These are phyloP conservation scores for Halisarca cf. caerulea DNA, from an alignment of 37 sponge, comb jelly and placozoan genomes.

Conservation along the genomic window DNA sequence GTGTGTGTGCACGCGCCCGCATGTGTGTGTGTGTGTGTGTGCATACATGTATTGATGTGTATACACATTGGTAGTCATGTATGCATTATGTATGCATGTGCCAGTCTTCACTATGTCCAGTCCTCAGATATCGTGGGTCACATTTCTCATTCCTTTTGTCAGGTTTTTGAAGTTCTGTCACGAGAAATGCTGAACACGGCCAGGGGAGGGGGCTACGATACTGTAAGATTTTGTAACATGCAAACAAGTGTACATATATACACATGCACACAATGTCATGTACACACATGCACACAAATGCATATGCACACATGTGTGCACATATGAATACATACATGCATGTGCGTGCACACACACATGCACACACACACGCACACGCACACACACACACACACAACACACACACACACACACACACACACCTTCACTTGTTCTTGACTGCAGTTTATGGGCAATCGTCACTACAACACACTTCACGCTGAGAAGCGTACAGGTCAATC, in stretches of 20 bases:
- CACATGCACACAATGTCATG: neutral
- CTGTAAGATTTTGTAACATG: neutral
- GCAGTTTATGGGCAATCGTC: constrained; percentile 22
- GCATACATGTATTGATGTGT: neutral
- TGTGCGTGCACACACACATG: too few species aligned
- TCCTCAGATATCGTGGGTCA: too few species aligned
- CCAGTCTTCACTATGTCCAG: neutral
- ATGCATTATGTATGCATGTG: neutral
- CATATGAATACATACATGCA: too few species aligned
- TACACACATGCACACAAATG: too few species aligned
- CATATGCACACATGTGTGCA: too few species aligned
- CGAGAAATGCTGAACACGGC: constrained; percentile 20
- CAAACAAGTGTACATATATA: neutral
- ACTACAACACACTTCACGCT: neutral
- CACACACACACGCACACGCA: too few species aligned
- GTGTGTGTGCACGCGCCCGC: constrained; percentile 18
- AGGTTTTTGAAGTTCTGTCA: constrained; percentile 15
- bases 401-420: too few species aligned
- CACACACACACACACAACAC: neutral
- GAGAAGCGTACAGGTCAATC: neutral
- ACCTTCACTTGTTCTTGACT: neutral
- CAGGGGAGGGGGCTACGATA: constrained; percentile 17
- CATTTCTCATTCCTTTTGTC: too few species aligned
- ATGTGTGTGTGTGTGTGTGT: neutral
- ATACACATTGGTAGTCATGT: neutral